Conservation (phyloP, 2,797 vertebrate species). For the Prunella strophiata region DNA sequence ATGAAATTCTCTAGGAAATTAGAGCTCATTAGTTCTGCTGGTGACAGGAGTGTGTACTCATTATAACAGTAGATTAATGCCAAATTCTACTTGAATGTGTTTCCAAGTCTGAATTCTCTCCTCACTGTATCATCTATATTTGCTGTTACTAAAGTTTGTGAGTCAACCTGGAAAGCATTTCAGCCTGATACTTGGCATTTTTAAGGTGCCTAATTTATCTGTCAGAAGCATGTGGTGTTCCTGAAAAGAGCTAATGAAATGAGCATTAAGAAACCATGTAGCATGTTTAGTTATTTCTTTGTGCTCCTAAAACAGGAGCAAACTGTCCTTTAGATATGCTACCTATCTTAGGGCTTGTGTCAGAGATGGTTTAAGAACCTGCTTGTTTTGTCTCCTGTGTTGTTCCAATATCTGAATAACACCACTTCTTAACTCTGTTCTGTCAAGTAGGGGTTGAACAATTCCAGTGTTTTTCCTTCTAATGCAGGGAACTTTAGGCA, state of each 20-base stretch:
- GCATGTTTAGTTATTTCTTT: not conserved
- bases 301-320: not conserved
- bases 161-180: not conserved
- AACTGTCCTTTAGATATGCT: not conserved
- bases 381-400: not conserved
- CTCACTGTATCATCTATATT: not conserved
- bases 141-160: not conserved
- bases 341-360: accelerated
- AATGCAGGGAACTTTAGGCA: not conserved
- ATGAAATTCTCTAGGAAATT: not conserved
- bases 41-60: not conserved
- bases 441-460: not conserved
- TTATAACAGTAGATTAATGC: not conserved
- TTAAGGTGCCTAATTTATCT: not conserved
- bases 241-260: not conserved
- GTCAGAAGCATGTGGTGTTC: not conserved
- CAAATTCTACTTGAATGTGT: not conserved
- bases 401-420: not conserved
- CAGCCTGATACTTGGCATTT: not conserved
- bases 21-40: not conserved
- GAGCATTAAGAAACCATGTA: not conserved
- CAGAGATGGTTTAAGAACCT: not conserved
- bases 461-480: not conserved
- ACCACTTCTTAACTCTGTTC: not conserved
- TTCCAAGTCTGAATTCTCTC: not conserved